phyloP scores from a whole-genome alignment of 2,888 invertebrate genomes.

The Drepana falcataria region DNA sequence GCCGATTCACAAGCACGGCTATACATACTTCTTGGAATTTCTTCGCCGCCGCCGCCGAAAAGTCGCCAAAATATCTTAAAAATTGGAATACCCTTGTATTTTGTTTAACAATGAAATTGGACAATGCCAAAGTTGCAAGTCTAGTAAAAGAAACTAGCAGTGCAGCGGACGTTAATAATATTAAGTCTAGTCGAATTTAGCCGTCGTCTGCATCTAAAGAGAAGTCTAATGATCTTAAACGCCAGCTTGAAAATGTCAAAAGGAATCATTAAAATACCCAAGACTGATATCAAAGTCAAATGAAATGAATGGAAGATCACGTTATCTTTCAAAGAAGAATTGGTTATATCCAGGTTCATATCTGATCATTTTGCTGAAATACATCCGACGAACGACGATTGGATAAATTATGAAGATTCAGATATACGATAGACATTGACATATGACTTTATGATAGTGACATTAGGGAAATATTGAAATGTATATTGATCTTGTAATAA shows the following conservation, averaged over 20 bases:
- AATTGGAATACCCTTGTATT: too few relatives aligned
- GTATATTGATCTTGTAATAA: too few relatives aligned
- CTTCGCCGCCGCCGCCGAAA: too few relatives aligned
- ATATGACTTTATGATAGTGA: too few relatives aligned
- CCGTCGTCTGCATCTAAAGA: conserved; percentile 35
- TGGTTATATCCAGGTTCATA: conserved; percentile 4
- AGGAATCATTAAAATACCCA: conserved; percentile 50
- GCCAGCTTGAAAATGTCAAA: conserved; percentile 44
- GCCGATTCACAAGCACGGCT: too few relatives aligned
- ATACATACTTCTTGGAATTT: too few relatives aligned
- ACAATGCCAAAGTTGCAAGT: neutral
- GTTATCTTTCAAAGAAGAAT: conserved; percentile 31
- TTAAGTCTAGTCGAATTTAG: conserved; percentile 15
- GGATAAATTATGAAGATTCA: neutral
- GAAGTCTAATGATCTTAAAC: conserved; percentile 42
- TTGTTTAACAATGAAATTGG: too few relatives aligned
- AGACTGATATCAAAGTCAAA: conserved; percentile 42
- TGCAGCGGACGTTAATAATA: neutral
- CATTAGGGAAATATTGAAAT: too few relatives aligned
- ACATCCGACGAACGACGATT: neutral
- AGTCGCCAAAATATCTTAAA: too few relatives aligned
- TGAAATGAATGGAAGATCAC: conserved; percentile 33
- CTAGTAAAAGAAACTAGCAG: neutral
- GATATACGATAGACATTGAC: neutral
- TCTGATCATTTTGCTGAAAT: neutral